Evolutionary conservation across 2,888 invertebrate species (phyloP).

Genomic region (Heteromyza rotundicornis): DNA sequence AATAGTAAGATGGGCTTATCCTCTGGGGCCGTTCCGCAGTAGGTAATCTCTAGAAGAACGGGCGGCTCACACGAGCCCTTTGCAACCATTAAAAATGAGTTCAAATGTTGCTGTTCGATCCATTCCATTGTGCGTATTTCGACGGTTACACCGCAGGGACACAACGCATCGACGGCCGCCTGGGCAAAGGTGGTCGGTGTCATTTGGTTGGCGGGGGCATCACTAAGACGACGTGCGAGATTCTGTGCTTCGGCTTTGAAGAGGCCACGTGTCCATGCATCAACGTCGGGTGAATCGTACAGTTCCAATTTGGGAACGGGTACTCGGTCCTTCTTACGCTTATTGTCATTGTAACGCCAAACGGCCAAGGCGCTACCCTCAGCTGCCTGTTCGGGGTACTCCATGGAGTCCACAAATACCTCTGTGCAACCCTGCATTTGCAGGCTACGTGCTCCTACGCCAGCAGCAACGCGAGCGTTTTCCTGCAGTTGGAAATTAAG

Average conservation of each 20-base stretch:
- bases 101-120: constrained; percentile 67
- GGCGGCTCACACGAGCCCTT: constrained; percentile 66
- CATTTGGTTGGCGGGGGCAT: constrained; percentile 77
- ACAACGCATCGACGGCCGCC: constrained; percentile 69
- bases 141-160: constrained; percentile 65
- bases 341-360: constrained; percentile 70
- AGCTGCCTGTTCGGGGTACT: constrained; percentile 71
- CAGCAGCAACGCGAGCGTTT: constrained; percentile 72
- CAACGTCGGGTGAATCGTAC: constrained; percentile 65
- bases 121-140: constrained; percentile 66
- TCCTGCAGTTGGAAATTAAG: too few relatives aligned
- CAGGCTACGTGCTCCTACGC: constrained; percentile 65
- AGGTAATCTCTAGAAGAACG: constrained; percentile 66
- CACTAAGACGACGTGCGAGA: constrained; percentile 71
- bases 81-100: constrained; percentile 63
- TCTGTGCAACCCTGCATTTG: constrained; percentile 64
- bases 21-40: constrained; percentile 62
- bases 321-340: constrained; percentile 63
- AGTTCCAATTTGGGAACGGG: constrained; percentile 64
- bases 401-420: constrained; percentile 69
- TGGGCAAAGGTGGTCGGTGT: constrained; percentile 77
- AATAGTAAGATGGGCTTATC: constrained; percentile 66
- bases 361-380: constrained; percentile 69
- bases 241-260: constrained; percentile 78
- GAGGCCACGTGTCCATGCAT: constrained; percentile 70